Evolutionary conservation across 2,888 invertebrate species (phyloP).

Genomic region (Vesta saturnalis): DNA sequence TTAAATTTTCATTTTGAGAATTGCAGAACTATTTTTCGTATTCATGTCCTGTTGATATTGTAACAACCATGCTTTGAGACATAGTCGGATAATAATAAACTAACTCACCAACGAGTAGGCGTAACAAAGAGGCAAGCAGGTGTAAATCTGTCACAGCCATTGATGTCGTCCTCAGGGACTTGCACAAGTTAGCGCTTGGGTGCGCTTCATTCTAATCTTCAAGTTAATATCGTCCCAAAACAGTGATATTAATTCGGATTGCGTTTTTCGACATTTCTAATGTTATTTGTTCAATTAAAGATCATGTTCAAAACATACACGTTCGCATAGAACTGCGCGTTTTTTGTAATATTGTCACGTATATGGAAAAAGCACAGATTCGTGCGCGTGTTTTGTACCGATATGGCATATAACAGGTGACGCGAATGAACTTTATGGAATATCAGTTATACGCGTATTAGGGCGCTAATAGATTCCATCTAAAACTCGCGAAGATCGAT

Average conservation of each 20-base stretch:
- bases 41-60: conserved; percentile 26
- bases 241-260: conserved; percentile 15
- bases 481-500: conserved; percentile 37
- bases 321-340: conserved; percentile 23
- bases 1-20: neutral
- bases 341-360: conserved; percentile 35
- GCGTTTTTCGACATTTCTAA: conserved; percentile 12
- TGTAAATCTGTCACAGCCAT: conserved; percentile 72
- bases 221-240: conserved; percentile 26
- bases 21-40: conserved; percentile 2
- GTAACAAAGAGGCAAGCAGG: conserved; percentile 69
- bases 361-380: conserved; percentile 35
- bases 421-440: conserved; percentile 34
- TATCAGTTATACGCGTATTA: conserved; percentile 29
- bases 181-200: conserved; percentile 41
- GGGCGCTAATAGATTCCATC: conserved; percentile 37
- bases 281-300: conserved; percentile 22
- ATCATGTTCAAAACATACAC: conserved; percentile 20
- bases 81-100: conserved; percentile 37
- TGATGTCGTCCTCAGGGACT: conserved; percentile 60
- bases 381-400: conserved; percentile 26
- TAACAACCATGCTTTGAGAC: conserved; percentile 34
- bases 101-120: conserved; percentile 72
- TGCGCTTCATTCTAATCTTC: conserved; percentile 45
- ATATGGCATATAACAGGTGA: conserved; percentile 37